phyloP scores from a whole-genome alignment of 1,140 invertebrate genomes.

The Drosophila punjabiensis region DNA sequence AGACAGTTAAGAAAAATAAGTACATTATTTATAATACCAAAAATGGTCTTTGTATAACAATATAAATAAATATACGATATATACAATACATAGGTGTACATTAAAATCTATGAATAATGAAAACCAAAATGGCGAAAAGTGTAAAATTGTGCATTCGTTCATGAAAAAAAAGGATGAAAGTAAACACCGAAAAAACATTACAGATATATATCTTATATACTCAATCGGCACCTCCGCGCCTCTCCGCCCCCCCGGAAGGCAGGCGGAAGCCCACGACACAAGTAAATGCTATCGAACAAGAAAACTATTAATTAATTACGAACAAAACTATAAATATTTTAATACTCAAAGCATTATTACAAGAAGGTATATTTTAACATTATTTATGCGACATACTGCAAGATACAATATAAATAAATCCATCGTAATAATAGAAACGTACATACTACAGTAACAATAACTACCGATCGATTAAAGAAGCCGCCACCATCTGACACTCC shows the following conservation, averaged over 20 bases:
- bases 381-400: conserved; percentile 74
- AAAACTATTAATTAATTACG: conserved; percentile 76
- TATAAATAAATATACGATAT: conserved; percentile 66
- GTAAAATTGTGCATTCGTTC: conserved; percentile 83
- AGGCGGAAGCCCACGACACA: conserved; percentile 67
- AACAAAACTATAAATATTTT: conserved; percentile 79
- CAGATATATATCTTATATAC: conserved; percentile 71
- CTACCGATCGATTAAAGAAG: conserved; percentile 50
- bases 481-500: conserved; percentile 49
- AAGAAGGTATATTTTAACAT: conserved; percentile 77
- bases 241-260: conserved; percentile 34
- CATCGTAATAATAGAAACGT: conserved; percentile 67
- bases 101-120: conserved; percentile 78
- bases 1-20: conserved; percentile 42
- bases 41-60: conserved; percentile 75
- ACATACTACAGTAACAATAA: conserved; percentile 65
- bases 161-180: conserved; percentile 83
- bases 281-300: conserved; percentile 72
- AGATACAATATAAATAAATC: conserved; percentile 69
- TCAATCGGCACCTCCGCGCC: conserved; percentile 65
- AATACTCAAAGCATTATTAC: conserved; percentile 71
- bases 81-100: conserved; percentile 79
- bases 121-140: conserved; percentile 77
- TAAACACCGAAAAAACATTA: conserved; percentile 83
- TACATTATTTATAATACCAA: conserved; percentile 72